Conservation (phyloP, 1,140 invertebrate species). For the Cotesia typhae region DNA sequence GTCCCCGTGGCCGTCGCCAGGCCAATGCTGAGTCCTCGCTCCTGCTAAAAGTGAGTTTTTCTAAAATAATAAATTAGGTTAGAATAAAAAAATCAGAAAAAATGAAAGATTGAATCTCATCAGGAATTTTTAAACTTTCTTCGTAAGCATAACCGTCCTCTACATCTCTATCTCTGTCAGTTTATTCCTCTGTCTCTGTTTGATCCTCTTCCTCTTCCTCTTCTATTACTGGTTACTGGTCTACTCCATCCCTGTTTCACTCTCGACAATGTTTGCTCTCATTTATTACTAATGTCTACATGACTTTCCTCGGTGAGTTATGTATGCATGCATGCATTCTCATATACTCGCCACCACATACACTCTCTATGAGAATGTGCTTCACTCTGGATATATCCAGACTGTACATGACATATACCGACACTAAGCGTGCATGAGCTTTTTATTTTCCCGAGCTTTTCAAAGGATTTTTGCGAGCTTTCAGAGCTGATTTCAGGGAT, state of each 20-base stretch:
- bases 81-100: too few relatives aligned
- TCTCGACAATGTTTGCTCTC: constrained; percentile 2
- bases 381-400: background rate
- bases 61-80: background rate
- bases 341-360: too few relatives aligned
- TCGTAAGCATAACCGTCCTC: too few relatives aligned
- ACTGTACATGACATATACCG: background rate
- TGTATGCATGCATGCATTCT: constrained; percentile 1
- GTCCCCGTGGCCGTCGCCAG: constrained; percentile 35
- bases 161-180: background rate
- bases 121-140: too few relatives aligned
- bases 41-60: constrained; percentile 49
- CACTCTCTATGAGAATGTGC: background rate
- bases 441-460: constrained; percentile 17
- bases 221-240: background rate
- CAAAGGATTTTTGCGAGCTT: constrained; percentile 23
- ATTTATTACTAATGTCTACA: constrained; percentile 6
- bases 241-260: too few relatives aligned
- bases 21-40: constrained; percentile 41
- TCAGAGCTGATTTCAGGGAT: background rate
- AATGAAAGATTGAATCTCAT: too few relatives aligned
- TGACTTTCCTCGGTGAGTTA: background rate
- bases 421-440: background rate
- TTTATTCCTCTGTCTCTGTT: constrained; percentile 1
- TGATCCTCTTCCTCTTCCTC: constrained; percentile 22